A percentile compares a stretch with the other conserved stretches of the same genome.
Evolutionary conservation across 1,140 invertebrate species (phyloP).

Genomic region (Babylonia areolata): DNA sequence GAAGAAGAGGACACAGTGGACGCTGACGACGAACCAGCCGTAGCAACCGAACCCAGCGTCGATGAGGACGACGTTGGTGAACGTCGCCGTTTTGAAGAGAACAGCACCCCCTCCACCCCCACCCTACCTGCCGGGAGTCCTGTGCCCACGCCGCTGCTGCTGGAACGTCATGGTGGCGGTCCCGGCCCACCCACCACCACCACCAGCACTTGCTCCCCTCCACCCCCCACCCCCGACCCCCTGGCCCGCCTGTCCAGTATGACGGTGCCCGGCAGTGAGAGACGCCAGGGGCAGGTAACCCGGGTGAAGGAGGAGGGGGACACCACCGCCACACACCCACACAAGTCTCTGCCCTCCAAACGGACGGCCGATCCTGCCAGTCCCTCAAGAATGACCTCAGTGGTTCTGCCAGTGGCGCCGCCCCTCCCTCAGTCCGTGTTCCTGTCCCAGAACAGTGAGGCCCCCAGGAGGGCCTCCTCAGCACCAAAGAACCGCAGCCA

Average conservation of each 20-base stretch:
- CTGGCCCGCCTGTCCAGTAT: slow-evolving; percentile 17
- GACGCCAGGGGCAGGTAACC: too few species aligned
- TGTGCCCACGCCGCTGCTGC: too few species aligned
- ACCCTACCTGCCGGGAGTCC: too few species aligned
- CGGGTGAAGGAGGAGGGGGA: too few species aligned
- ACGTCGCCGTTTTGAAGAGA: too few species aligned
- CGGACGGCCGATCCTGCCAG: background rate
- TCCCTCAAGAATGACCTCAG: slow-evolving; percentile 42
- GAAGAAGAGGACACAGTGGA: background rate
- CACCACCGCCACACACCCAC: background rate
- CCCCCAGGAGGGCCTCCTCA: background rate
- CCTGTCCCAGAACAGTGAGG: slow-evolving; percentile 16
- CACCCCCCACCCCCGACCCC: background rate
- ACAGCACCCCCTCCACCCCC: too few species aligned
- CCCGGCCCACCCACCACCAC: background rate
- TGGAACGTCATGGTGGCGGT: background rate
- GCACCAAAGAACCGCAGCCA: background rate
- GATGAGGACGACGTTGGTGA: too few species aligned
- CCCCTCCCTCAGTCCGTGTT: slow-evolving; percentile 21
- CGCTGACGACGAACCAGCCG: background rate
- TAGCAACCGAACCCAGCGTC: too few species aligned
- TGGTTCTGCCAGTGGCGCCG: slow-evolving; percentile 46
- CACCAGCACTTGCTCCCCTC: background rate
- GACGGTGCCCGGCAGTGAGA: slow-evolving; percentile 23
- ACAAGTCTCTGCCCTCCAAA: background rate